These are phyloP conservation scores for Ceratosolen solmsi DNA, from an alignment of 1,140 invertebrate genomes.

Conservation along the genomic window DNA sequence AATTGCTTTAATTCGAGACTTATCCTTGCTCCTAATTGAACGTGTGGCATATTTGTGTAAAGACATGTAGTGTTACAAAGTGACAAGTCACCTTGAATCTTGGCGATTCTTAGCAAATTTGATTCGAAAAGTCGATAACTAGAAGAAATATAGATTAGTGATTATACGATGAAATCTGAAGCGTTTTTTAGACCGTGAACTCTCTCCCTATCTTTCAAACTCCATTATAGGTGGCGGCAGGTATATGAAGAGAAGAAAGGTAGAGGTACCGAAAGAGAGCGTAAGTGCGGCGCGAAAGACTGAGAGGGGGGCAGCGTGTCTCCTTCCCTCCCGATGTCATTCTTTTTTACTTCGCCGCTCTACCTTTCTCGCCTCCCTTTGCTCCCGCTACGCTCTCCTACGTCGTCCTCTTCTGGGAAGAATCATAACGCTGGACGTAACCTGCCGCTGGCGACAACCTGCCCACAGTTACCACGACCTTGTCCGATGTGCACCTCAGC, in stretches of 20 bases:
- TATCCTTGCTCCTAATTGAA: no score
- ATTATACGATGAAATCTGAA: neutral
- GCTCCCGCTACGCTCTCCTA: neutral
- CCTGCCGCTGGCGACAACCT: constrained; percentile 26
- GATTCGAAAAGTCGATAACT: no score
- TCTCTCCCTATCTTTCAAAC: neutral
- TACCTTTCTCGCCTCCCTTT: neutral
- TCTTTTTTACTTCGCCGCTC: neutral
- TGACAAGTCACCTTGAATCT: no score
- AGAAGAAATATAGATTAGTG: no score
- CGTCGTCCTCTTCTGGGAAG: constrained; percentile 33
- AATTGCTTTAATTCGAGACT: no score
- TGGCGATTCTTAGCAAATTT: no score
- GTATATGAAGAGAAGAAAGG: constrained; percentile 29
- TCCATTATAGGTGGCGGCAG: constrained; percentile 39
- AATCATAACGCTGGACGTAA: constrained; percentile 20
- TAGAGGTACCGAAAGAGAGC: neutral
- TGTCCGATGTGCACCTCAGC: neutral
- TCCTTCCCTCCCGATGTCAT: constrained; percentile 14
- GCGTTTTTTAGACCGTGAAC: neutral
- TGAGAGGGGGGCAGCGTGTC: neutral
- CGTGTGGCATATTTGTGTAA: no score
- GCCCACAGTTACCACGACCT: constrained; percentile 14
- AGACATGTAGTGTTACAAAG: no score
- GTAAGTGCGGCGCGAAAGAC: no score